Base-by-base conservation (phyloP, 1,140 invertebrate species). In the Ruditapes philippinarum region DNA sequence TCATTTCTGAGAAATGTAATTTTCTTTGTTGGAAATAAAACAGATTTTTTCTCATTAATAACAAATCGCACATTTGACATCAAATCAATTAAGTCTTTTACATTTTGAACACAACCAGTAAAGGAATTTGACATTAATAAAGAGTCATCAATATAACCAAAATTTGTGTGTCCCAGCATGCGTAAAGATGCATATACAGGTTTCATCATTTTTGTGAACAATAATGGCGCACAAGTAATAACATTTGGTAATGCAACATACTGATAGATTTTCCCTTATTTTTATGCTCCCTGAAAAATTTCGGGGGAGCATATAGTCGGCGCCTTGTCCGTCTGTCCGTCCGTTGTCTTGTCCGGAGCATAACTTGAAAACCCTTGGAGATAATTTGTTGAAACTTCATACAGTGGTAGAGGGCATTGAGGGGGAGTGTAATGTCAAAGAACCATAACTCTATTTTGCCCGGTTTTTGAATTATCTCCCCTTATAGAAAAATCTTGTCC, bases 61-160 rank as follows among this genome's bases (percentile, higher is more conserved):
- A 88, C 65, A 84, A 88, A 91, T 33, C 91, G 89, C 38, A 79
- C 25, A 25, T 65, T 17, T 42, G 33, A 33, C 38, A 78, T 80
- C 14, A 70, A 22, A 33, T 54, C 19, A 17, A 87, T 51, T 31
- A 76, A 80, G 51, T 79, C 82, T 25, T 2, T 57, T 2, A 84
- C 84, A 90, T 76, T 81, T 33, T 60, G 22, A 12, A 3, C 14
- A 84, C 81, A 87, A 31, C 82, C 54, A n/a, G 25, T 17, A 76
- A n/a, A 76, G n/a, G 68, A 36, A 88, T 83, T 80, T 68, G 3
- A 49, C 31, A 80, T 62, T 22, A 85, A 28, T 28, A 79, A 42
- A 28, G 42, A 76, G 49, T 91, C 88, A 84, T 91, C 90, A 54
- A 91, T 89, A 42, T 78, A 90, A 12, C 42, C 49, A 57, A 78